Evolutionary conservation across 2,888 invertebrate genomes (phyloP).

Genomic region (Lasioglossum oenotherae): DNA sequence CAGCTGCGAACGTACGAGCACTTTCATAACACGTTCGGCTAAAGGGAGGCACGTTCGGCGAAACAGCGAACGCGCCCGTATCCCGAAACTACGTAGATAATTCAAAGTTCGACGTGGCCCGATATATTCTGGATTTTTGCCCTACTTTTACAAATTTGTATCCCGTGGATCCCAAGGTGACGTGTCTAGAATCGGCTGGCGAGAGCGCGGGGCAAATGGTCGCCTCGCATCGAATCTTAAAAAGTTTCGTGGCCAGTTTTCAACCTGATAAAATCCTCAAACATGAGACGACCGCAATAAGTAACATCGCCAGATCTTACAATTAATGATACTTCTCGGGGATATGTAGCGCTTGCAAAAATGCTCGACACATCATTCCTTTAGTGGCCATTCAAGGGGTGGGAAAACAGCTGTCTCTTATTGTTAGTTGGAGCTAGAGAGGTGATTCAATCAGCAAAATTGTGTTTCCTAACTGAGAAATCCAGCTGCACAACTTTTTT

Average conservation of each 20-base stretch:
- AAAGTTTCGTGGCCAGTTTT: slow-evolving; percentile 13
- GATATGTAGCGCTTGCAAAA: background rate
- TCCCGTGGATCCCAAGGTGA: slow-evolving; percentile 47
- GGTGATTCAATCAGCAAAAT: too few relatives aligned
- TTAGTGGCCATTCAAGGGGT: background rate
- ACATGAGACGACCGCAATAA: too few relatives aligned
- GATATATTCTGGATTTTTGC: slow-evolving; percentile 52
- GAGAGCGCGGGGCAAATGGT: slow-evolving; percentile 46
- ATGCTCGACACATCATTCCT: background rate
- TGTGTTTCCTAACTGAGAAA: too few relatives aligned
- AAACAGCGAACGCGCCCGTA: slow-evolving; percentile 4
- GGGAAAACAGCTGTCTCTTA: background rate
- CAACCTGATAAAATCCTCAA: background rate
- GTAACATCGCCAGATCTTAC: background rate
- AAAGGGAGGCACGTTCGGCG: slow-evolving; percentile 19
- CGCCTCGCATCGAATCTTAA: slow-evolving; percentile 56
- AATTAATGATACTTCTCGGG: background rate
- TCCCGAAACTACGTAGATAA: slow-evolving; percentile 39
- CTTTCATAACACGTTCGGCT: slow-evolving; percentile 1
- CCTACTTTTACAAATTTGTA: slow-evolving; percentile 54
- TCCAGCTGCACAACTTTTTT: too few relatives aligned
- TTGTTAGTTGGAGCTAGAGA: too few relatives aligned
- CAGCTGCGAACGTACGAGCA: background rate
- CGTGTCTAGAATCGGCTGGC: slow-evolving; percentile 52
- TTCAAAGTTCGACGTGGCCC: slow-evolving; percentile 45